These are phyloP conservation scores for Apodemus agrarius DNA, from an alignment of 2,797 vertebrate species.

Conservation along the genomic window DNA sequence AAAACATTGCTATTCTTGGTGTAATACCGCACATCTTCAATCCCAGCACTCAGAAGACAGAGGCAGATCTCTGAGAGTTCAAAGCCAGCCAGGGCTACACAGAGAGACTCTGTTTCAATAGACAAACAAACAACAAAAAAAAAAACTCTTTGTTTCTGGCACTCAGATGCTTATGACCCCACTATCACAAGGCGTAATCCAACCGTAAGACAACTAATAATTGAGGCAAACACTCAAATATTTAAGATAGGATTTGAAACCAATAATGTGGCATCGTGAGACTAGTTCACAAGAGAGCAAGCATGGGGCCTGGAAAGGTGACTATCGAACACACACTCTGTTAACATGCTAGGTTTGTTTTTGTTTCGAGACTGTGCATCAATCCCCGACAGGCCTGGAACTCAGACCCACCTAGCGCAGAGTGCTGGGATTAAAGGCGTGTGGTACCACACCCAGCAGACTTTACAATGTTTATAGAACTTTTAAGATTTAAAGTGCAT, in stretches of 20 bases:
- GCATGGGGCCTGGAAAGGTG: background rate
- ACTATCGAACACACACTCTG: background rate
- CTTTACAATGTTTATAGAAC: too few relatives aligned
- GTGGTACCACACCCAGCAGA: too few relatives aligned
- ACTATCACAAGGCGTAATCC: background rate
- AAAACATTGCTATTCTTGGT: background rate
- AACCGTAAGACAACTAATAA: background rate
- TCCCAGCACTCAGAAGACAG: background rate
- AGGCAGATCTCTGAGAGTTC: background rate
- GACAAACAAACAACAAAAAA: background rate
- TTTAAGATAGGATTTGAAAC: background rate
- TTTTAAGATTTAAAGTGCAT: too few relatives aligned
- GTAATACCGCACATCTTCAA: background rate
- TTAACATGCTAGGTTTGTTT: background rate
- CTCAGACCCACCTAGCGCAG: background rate
- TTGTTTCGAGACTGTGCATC: background rate
- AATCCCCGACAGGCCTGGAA: background rate
- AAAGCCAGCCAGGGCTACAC: background rate
- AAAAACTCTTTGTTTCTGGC: background rate
- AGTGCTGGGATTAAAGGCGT: too few relatives aligned
- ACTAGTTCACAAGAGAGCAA: background rate
- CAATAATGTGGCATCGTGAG: background rate
- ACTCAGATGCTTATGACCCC: background rate
- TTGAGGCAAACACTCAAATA: background rate
- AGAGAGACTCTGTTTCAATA: background rate